Conservation (phyloP, 2,888 invertebrate genomes). For the Athripsodes cinereus region DNA sequence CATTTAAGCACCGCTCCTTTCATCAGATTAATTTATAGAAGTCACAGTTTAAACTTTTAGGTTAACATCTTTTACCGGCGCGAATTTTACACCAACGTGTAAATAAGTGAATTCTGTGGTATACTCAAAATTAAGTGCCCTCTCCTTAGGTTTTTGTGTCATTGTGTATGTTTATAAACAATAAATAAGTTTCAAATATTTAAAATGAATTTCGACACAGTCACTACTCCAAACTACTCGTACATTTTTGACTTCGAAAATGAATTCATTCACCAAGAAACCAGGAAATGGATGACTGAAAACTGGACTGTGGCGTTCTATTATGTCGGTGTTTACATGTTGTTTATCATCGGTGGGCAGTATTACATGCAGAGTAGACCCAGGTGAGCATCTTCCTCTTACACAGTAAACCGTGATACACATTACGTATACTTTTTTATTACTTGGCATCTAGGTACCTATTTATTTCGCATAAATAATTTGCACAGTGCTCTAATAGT, state of each 20-base stretch:
- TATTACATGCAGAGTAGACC: slow-evolving; percentile 89
- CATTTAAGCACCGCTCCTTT: too few relatives aligned
- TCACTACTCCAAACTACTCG: slow-evolving; percentile 80
- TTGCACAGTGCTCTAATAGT: too few relatives aligned
- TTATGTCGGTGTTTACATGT: slow-evolving; percentile 84
- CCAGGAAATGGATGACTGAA: slow-evolving; percentile 90
- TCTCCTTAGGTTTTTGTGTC: slow-evolving; percentile 1
- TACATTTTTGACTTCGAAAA: slow-evolving; percentile 94
- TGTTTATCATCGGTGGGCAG: slow-evolving; percentile 89
- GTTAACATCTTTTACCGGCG: slow-evolving; percentile 22
- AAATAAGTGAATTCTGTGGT: slow-evolving; percentile 16
- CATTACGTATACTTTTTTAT: too few relatives aligned
- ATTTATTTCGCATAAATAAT: too few relatives aligned
- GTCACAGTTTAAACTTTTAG: slow-evolving; percentile 13
- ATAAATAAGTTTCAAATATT: slow-evolving; percentile 39
- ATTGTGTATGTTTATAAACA: slow-evolving; percentile 29
- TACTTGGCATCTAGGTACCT: too few relatives aligned
- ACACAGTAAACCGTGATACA: too few relatives aligned
- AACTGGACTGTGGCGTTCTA: slow-evolving; percentile 95
- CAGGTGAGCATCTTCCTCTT: slow-evolving; percentile 46
- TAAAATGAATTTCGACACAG: slow-evolving; percentile 49
- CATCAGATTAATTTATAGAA: not conserved
- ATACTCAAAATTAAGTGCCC: not conserved
- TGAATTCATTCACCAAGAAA: slow-evolving; percentile 84
- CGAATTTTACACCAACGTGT: slow-evolving; percentile 13